phyloP scores from a whole-genome alignment of 1,140 invertebrate species.

The Leptonema lineaticorne region DNA sequence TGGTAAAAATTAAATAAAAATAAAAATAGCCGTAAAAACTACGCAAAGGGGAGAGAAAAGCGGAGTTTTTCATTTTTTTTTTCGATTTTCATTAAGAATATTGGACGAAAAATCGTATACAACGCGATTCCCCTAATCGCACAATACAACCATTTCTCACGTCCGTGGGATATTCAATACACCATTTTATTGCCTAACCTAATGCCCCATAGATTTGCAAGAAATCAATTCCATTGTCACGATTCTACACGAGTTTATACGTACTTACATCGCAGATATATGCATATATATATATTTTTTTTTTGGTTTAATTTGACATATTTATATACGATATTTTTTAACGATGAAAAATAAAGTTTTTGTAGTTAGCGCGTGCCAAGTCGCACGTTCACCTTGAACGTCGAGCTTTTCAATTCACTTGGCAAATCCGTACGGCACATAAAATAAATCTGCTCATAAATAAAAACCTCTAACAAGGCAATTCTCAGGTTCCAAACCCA shows the following conservation, averaged over 20 bases:
- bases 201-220: constrained; percentile 36
- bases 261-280: no score
- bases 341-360: no score
- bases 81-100: constrained; percentile 22
- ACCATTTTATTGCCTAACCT: constrained; percentile 40
- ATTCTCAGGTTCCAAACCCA: constrained; percentile 41
- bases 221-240: constrained; percentile 31
- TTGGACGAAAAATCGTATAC: constrained; percentile 1
- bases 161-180: constrained; percentile 36
- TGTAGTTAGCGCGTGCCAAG: no score
- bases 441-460: constrained; percentile 44
- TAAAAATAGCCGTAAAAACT: no score
- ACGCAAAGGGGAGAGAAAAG: neutral
- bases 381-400: neutral
- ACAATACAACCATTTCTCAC: constrained; percentile 26
- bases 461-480: constrained; percentile 43
- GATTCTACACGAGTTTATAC: neutral
- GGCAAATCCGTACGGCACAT: constrained; percentile 38
- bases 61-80: no score
- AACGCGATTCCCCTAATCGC: constrained; percentile 31
- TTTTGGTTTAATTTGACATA: no score
- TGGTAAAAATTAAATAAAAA: neutral
- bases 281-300: no score
- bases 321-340: no score
- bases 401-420: constrained; percentile 41